phyloP scores from a whole-genome alignment of 2,113 vertebrate species.

The Tupaia tana region DNA sequence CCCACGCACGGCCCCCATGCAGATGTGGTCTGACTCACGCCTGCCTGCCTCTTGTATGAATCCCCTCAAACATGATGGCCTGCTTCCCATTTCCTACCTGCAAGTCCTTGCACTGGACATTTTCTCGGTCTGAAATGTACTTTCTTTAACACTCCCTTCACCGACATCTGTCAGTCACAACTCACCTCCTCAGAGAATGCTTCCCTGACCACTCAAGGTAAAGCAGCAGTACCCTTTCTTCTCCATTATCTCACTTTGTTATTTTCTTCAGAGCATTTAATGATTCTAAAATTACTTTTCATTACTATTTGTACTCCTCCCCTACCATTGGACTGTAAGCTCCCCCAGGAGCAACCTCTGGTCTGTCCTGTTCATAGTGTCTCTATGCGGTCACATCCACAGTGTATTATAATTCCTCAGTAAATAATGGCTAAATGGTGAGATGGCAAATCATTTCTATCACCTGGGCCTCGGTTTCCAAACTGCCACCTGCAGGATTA shows the following conservation, averaged over 20 bases:
- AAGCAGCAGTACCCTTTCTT: neutral
- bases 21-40: neutral
- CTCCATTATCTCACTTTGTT: neutral
- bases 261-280: constrained; percentile 23
- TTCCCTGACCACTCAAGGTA: neutral
- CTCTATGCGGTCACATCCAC: neutral
- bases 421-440: constrained; percentile 1
- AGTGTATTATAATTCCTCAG: neutral
- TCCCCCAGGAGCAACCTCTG: constrained; percentile 1
- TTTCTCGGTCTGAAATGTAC: neutral
- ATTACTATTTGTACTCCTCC: neutral
- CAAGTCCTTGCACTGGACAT: neutral
- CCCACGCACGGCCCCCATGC: neutral
- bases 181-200: neutral
- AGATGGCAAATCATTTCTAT: neutral
- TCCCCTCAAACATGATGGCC: neutral
- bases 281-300: neutral
- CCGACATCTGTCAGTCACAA: neutral
- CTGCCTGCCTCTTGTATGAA: neutral
- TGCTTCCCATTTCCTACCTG: neutral
- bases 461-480: constrained; percentile 1
- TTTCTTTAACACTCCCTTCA: neutral
- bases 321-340: neutral
- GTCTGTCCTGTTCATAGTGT: neutral
- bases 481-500: neutral